Percentiles rank a stretch among this genome's conserved stretches.
phyloP scores from a whole-genome alignment of 2,888 invertebrate genomes.

The Poecilus cupreus region DNA sequence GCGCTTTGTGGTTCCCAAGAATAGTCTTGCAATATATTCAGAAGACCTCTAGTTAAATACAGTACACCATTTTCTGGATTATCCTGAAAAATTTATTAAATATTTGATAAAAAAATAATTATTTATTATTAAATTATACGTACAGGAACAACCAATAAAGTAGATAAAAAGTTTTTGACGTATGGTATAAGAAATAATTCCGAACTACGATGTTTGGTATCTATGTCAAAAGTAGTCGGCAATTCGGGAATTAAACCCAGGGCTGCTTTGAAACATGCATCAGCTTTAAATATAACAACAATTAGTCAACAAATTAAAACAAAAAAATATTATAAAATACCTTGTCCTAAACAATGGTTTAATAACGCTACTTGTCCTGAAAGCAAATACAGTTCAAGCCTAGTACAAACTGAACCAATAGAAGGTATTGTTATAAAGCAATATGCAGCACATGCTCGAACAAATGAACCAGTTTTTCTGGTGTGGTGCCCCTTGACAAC shows the following conservation, averaged over 20 bases:
- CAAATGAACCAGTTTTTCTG: constrained; percentile 88
- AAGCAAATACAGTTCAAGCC: constrained; percentile 89
- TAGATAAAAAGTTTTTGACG: constrained; percentile 86
- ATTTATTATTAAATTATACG: constrained; percentile 66
- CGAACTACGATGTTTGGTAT: constrained; percentile 83
- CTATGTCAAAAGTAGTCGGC: constrained; percentile 81
- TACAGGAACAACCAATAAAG: constrained; percentile 88
- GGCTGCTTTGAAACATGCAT: constrained; percentile 94
- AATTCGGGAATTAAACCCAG: constrained; percentile 87
- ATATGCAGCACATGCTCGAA: constrained; percentile 95
- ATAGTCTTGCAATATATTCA: constrained; percentile 86
- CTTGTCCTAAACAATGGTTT: constrained; percentile 94
- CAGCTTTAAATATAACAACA: constrained; percentile 78
- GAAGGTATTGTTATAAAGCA: constrained; percentile 98
- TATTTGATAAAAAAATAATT: neutral
- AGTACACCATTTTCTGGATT: constrained; percentile 92
- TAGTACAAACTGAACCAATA: constrained; percentile 84
- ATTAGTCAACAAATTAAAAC: neutral
- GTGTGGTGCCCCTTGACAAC: constrained; percentile 85
- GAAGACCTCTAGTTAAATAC: constrained; percentile 85
- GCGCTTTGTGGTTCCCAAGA: constrained; percentile 82
- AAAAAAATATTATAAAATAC: constrained; percentile 72
- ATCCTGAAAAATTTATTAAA: constrained; percentile 76
- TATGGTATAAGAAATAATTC: constrained; percentile 83
- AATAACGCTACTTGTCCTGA: constrained; percentile 92